These are phyloP conservation scores for Orchesella flavescens DNA, from an alignment of 2,888 invertebrate genomes.

Conservation along the genomic window DNA sequence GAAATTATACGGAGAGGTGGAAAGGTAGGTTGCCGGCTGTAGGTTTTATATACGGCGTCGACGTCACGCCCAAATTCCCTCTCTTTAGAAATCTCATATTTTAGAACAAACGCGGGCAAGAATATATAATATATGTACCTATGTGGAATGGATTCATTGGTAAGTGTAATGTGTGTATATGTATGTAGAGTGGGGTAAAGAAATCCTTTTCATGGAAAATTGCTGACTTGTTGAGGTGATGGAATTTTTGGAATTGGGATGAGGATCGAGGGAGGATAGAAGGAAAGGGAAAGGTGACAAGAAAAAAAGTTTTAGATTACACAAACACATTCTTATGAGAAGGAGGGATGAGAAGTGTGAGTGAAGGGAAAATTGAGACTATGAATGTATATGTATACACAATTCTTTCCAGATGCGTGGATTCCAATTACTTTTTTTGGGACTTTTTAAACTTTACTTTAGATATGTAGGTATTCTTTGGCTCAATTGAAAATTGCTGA, in stretches of 20 bases:
- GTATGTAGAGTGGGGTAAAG: neutral
- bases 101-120: constrained; percentile 37
- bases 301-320: constrained; percentile 23
- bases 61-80: constrained; percentile 44
- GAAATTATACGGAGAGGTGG: neutral
- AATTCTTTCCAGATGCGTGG: constrained; percentile 59
- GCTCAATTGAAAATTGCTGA: no score
- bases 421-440: constrained; percentile 56
- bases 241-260: constrained; percentile 45
- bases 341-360: neutral
- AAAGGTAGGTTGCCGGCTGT: no score
- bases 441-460: no score
- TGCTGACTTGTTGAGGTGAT: constrained; percentile 57
- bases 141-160: no score
- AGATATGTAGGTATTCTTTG: no score
- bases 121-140: neutral
- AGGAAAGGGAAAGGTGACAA: constrained; percentile 43
- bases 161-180: neutral
- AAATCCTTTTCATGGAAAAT: constrained; percentile 34
- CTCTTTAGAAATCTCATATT: constrained; percentile 33
- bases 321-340: neutral
- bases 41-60: no score
- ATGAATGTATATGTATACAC: constrained; percentile 30
- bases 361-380: constrained; percentile 36
- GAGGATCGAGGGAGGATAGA: constrained; percentile 1